These are phyloP conservation scores for Gymnothorax javanicus DNA, from an alignment of 2,797 vertebrate genomes.

Conservation along the genomic window DNA sequence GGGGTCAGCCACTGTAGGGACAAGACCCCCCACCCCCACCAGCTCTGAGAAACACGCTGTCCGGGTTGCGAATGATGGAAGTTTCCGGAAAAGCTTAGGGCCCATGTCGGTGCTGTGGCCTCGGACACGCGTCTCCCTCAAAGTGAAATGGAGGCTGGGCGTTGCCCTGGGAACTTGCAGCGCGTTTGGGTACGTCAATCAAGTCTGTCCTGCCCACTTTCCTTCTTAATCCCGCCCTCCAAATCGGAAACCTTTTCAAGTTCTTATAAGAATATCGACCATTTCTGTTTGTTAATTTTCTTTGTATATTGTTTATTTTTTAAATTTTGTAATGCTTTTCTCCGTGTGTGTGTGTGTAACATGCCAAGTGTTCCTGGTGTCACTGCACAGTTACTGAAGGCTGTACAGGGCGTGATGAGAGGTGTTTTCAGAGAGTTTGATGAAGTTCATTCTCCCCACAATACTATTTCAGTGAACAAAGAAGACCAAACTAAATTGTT, in stretches of 20 bases:
- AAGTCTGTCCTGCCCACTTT: conserved; percentile 16
- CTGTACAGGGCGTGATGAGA: conserved; percentile 46
- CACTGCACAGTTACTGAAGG: conserved; percentile 50
- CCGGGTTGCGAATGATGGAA: conserved; percentile 75
- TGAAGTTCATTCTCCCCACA: conserved; percentile 29
- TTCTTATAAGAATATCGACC: conserved; percentile 17
- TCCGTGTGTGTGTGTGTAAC: conserved; percentile 33
- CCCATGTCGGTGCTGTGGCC: conserved; percentile 19
- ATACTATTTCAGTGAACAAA: conserved; percentile 38
- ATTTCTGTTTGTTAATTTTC: conserved; percentile 27
- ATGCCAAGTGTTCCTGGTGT: conserved; percentile 47
- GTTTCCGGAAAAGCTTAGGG: conserved; percentile 41
- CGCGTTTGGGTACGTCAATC: conserved; percentile 34
- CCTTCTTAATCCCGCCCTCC: conserved; percentile 9
- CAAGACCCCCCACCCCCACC: conserved; percentile 35
- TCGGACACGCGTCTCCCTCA: conserved; percentile 38
- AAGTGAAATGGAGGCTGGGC: neutral
- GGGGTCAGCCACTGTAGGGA: neutral
- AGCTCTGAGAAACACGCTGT: conserved; percentile 64
- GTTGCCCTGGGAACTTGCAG: neutral
- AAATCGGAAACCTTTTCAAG: conserved; percentile 12
- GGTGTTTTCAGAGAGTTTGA: conserved; percentile 52
- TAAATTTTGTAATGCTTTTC: neutral
- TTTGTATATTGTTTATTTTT: conserved; percentile 30
- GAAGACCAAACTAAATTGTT: conserved; percentile 14